These are phyloP conservation scores for Pagrus major DNA, from an alignment of 2,113 vertebrate species.

Conservation along the genomic window DNA sequence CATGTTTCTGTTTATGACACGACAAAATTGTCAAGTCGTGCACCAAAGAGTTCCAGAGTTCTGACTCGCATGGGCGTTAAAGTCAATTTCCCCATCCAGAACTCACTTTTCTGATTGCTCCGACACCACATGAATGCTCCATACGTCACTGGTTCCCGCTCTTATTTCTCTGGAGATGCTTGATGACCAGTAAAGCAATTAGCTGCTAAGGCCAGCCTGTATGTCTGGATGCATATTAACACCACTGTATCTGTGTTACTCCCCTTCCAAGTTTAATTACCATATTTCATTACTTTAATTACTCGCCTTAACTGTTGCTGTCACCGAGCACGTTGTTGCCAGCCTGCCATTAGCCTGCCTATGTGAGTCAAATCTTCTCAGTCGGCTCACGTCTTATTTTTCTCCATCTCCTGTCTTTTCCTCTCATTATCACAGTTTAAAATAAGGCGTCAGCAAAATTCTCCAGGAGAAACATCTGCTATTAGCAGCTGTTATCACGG, in stretches of 20 bases:
- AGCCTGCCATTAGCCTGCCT: slow-evolving; percentile 36
- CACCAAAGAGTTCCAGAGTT: too few relatives aligned
- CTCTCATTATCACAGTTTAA: slow-evolving; percentile 13
- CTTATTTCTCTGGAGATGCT: neutral
- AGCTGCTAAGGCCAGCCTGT: neutral
- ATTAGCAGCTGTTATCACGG: slow-evolving; percentile 41
- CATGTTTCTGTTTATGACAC: too few relatives aligned
- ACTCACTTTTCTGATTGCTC: too few relatives aligned
- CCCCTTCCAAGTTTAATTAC: slow-evolving; percentile 34
- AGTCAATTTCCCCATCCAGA: too few relatives aligned
- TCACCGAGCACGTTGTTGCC: slow-evolving; percentile 9
- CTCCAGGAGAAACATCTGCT: slow-evolving; percentile 33
- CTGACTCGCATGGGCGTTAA: too few relatives aligned
- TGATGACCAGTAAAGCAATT: neutral
- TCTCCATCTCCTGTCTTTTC: neutral
- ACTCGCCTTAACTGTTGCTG: slow-evolving; percentile 34
- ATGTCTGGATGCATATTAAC: neutral
- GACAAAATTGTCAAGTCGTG: too few relatives aligned
- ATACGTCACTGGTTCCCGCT: neutral
- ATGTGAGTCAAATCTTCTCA: slow-evolving; percentile 5
- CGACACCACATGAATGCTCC: too few relatives aligned
- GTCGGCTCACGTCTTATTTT: neutral
- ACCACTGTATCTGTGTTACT: neutral
- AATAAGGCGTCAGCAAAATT: slow-evolving; percentile 20
- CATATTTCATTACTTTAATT: slow-evolving; percentile 40